Evolutionary conservation across 2,113 vertebrate genomes (phyloP).

Genomic region (Periophthalmodon schlosseri): DNA sequence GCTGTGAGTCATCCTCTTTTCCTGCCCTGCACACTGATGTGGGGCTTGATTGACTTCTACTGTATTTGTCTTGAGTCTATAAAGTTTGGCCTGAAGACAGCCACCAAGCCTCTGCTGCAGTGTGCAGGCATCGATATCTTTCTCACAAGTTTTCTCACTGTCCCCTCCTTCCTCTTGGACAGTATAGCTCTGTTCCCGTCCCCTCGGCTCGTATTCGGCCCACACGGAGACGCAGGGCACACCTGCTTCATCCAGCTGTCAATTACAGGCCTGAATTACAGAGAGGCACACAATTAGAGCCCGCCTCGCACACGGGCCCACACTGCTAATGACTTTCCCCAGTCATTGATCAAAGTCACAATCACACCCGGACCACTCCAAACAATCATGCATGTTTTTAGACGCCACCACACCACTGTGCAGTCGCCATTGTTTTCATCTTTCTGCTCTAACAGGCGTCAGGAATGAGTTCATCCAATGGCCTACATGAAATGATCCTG

Average conservation of each 20-base stretch:
- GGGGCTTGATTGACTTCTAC: conserved; percentile 66
- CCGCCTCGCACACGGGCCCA: conserved; percentile 63
- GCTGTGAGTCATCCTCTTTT: conserved; percentile 67
- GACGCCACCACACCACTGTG: conserved; percentile 33
- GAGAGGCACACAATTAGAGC: conserved; percentile 73
- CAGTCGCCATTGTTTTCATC: conserved; percentile 28
- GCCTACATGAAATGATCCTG: not conserved
- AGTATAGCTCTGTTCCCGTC: conserved; percentile 40
- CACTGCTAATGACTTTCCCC: conserved; percentile 77
- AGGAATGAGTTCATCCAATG: not conserved
- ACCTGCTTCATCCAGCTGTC: conserved; percentile 79
- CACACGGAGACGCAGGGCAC: conserved; percentile 63
- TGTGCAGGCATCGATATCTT: conserved; percentile 31
- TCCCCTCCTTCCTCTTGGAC: conserved; percentile 17
- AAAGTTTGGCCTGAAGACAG: conserved; percentile 47
- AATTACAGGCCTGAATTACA: conserved; percentile 72
- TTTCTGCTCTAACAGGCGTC: conserved; percentile 19
- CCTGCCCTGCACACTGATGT: conserved; percentile 64
- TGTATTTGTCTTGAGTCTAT: conserved; percentile 45
- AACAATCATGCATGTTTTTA: conserved; percentile 46
- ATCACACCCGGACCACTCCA: conserved; percentile 65
- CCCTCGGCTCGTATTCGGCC: conserved; percentile 30
- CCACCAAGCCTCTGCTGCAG: conserved; percentile 29
- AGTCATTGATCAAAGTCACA: conserved; percentile 82
- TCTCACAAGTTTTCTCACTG: not conserved